Base-by-base conservation (phyloP, 92 coral and sea anemone species). In the Galaxea fascicularis region DNA sequence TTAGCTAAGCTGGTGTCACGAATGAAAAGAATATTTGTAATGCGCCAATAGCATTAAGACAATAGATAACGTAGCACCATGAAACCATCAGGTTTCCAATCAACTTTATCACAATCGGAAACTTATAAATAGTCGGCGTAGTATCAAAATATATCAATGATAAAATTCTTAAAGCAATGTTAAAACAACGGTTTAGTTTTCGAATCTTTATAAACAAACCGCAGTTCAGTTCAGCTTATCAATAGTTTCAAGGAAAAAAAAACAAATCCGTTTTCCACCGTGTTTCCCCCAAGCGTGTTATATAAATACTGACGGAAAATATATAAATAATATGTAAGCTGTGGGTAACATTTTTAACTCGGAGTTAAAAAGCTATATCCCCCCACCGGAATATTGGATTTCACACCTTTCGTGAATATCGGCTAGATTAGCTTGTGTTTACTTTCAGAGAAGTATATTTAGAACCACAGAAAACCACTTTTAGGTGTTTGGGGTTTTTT, bases 391-490 rank as follows among this genome's bases (percentile, higher is more conserved):
- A 79, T 31, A 65, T 78, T 35, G 45, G 73, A 26, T 35, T 64
- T 63, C 25, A 49, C 56, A 47, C n/a, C 39, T 47, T 29, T 21
- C 7, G 16, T 17, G 25, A 27, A 46, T 8, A 57, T 16, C 63
- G 71, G 71, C 82, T 59, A 35, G 73, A 28, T 62, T 69, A n/a
- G 15, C 28, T 41, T 18, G n/a, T 78, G 73, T 62, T 77, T 77
- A 77, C 82, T 22, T 25, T 30, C 59, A n/a, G 15, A 26, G 24
- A 65, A 63, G 24, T 78, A 63, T 78, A 62, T 78, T 78, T 63
- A 78, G 83, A 63, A 8, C 21, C n/a, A 4, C 58, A 45, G 41
- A 39, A 79, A 77, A 79, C 84, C 84, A 47, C 84, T n/a, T 28
- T 51, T 70, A 79, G 45, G 57, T 60, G 58, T 21, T 76, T 21